phyloP scores from a whole-genome alignment of 2,797 vertebrate species.

The Pangasius djambal region DNA sequence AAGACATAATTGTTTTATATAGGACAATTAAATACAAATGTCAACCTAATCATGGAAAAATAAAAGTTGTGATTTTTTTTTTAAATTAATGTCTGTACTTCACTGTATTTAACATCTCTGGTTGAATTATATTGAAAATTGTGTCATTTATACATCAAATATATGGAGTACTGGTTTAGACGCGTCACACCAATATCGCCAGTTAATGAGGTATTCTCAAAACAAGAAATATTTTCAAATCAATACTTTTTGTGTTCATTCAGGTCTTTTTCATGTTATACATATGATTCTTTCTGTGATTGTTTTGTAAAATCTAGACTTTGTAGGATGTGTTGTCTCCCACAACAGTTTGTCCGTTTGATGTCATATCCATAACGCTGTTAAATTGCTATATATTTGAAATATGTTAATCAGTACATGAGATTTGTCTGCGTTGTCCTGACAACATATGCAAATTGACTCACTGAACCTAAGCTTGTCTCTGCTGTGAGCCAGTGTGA shows the following conservation, averaged over 20 bases:
- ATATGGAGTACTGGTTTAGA: neutral
- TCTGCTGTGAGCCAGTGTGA: neutral
- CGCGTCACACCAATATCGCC: neutral
- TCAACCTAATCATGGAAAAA: neutral
- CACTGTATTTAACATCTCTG: neutral
- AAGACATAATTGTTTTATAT: neutral
- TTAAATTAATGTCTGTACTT: neutral
- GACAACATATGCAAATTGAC: slow-evolving; percentile 3
- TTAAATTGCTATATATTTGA: neutral
- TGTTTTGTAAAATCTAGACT: neutral
- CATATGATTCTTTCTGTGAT: neutral
- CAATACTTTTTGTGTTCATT: neutral
- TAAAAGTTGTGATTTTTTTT: neutral
- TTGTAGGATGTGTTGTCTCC: neutral
- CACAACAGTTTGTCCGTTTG: neutral
- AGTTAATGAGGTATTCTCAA: neutral
- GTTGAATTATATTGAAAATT: neutral
- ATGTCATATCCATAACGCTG: neutral
- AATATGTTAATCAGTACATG: neutral
- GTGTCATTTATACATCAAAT: neutral
- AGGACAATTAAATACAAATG: neutral
- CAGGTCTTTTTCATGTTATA: neutral
- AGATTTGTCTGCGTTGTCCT: neutral
- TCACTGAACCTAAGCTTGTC: neutral
- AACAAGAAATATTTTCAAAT: neutral